Evolutionary conservation across 1,140 invertebrate species (phyloP), one percentile per base, ranked within the genome.

Genomic region (Lordiphosa stackelbergi): DNA sequence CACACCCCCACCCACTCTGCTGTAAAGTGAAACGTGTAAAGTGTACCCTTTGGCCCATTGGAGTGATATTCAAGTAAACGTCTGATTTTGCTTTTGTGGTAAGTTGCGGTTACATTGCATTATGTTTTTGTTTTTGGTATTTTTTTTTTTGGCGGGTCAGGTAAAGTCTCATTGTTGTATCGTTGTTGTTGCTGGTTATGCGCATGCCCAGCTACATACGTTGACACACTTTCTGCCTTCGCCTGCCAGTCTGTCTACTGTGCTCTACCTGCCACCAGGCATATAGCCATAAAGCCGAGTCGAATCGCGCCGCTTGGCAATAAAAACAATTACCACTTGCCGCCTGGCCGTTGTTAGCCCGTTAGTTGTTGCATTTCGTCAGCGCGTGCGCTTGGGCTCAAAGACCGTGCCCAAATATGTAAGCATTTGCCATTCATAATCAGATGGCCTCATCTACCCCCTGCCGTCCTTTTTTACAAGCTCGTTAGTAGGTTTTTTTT

Each of bases 261-360:
- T 24, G 28, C 34, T 52, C 19, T 48, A 43, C 35, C 57, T 72
- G 69, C 65, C 70, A 54, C 61, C 53, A 56, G 46, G 55, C 61
- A 40, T 66, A 35, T 24, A 11, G 53, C 42, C 47, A 49, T 64
- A 37, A 22, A n/a, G 47, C 55, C 40, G 13, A 41, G 3, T 19
- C 12, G 5, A 11, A 45, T 10, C 24, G 24, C 24, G 24, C 24
- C 24, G 24, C 24, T 28, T 79, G 75, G 71, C 63, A 69, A 79
- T 81, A 79, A 81, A 78, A 79, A 79, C 75, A 79, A 79, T 79
- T 81, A 79, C 75, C 73, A 77, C 73, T 78, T 65, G 61, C 51
- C 48, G 48, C 42, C 41, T 43, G 36, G 48, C 48, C 38, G 36
- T n/a, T 31, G 28, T 31, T 22, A 40, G 49, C 53, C 37, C 38